Base-by-base conservation (phyloP, 2,888 invertebrate genomes). In the Patella ulyssiponensis region DNA sequence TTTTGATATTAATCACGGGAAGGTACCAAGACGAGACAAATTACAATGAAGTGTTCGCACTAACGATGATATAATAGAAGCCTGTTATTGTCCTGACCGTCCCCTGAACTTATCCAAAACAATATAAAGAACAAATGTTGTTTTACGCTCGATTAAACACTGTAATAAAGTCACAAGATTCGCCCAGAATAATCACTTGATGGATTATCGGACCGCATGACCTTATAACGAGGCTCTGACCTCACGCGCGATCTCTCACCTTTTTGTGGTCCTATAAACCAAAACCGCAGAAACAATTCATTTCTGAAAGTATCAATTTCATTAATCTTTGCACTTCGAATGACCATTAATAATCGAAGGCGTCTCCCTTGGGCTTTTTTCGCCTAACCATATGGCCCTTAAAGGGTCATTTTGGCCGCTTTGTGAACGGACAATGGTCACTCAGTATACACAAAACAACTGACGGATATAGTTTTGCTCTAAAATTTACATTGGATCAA, bases 371-470 rank as follows among this genome's bases (percentile, higher is more conserved):
- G 64, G 23, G 64, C 11, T 23, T 64, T 23, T 64, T 64, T 23
- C 64, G 23, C 23, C 64, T 20, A 12, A 64, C 64, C 64, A 64
- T 64, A 64, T 64, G 64, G 64, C 64, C 23, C 64, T 20, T 64
- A 64, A 64, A 64, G 20, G 64, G 64, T 64, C 64, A 64, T 11
- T 64, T 64, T 64, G 20, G 64, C 23, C 12, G 64, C 64, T 64
- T 64, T 64, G 64, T 64, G 64, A 11, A 64, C 11, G 64, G 64
- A 64, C 64, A 64, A 64, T 64, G 64, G 64, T 64, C 64, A 64
- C 20, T 64, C 23, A 23, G 14, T 64, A 23, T 64, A 64, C 11
- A 64, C 64, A 12, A 64, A 64, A 64, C 23, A 44, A 23, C 64
- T 64, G 20, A 12, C 23, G 20, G 64, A 64, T 64, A 64, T 64